phyloP scores from a whole-genome alignment of 2,797 vertebrate species.

The Hippocampus kuda region DNA sequence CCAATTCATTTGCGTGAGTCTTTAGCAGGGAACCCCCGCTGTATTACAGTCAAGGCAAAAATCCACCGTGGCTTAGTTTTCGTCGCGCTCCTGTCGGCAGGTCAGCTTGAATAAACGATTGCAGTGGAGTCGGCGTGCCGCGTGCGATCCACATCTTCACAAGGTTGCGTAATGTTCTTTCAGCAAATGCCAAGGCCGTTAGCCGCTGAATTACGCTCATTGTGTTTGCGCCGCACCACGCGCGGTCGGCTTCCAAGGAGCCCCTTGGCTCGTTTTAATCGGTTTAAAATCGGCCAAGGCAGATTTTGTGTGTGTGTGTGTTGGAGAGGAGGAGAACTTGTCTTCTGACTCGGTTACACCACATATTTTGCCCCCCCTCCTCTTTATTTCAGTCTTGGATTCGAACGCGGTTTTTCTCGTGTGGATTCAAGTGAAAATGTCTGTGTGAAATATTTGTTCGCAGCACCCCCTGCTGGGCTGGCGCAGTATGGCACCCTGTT shows the following conservation, averaged over 20 bases:
- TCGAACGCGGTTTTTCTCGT: not conserved
- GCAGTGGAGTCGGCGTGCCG: not conserved
- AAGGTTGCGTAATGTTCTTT: conserved; percentile 48
- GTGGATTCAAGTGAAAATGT: too few relatives aligned
- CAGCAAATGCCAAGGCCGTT: conserved; percentile 48
- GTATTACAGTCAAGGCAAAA: not conserved
- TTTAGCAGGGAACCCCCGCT: not conserved
- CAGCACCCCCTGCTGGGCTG: conserved; percentile 66
- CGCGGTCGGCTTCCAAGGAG: conserved; percentile 14
- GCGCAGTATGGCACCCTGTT: conserved; percentile 70
- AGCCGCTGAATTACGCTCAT: conserved; percentile 45
- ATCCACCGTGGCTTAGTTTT: not conserved
- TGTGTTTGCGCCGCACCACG: conserved; percentile 35
- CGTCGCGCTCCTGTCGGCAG: not conserved
- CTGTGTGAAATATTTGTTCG: conserved; percentile 32
- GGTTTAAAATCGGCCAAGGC: conserved; percentile 13
- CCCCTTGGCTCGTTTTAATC: conserved; percentile 14
- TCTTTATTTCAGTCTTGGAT: not conserved
- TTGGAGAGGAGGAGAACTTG: conserved; percentile 1
- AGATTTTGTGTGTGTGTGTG: conserved; percentile 4
- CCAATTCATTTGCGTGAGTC: too few relatives aligned
- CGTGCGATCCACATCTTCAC: conserved; percentile 35
- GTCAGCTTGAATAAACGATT: not conserved
- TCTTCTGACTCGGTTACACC: conserved; percentile 9
- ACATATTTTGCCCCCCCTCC: not conserved